Evolutionary conservation across 2,888 invertebrate genomes (phyloP), one percentile per base, ranked within the genome.

Genomic region (Dascillus cervinus): DNA sequence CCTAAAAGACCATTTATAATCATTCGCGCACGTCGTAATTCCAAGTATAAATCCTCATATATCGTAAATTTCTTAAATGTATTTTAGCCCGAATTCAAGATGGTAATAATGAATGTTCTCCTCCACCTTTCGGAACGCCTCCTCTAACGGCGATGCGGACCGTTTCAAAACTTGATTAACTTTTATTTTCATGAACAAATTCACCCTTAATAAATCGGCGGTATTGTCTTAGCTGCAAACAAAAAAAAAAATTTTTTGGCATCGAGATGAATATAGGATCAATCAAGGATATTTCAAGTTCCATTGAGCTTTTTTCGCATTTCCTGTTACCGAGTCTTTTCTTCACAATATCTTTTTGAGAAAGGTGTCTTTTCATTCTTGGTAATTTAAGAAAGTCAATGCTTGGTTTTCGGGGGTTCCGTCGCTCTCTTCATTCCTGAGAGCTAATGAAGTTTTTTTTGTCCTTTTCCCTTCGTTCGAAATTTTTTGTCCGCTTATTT

Each of bases 41-140:
- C 43, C 41, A 23, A 25, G 40, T 39, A 49, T 49, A 49, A 49
- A 47, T 47, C 44, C 41, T 44, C 42, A 46, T 47, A 42, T 43
- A 47, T 47, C 43, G 47, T 47, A 44, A 47, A 46, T 49, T 44
- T 46, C 43, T 41, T 44, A 46, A 47, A 47, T 41, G 44, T 44
- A 46, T 43, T 40, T 42, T 34, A 31, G 35, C 35, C 15, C 21
- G 32, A 32, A 36, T 32, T 36, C 32, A 28, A 32, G 32, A 32
- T 31, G 36, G 36, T 32, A 36, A 36, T 36, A 36, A 36, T 36
- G 36, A 36, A 36, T 31, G 32, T 36, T 36, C 36, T 29, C 17
- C 30, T 35, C 14, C 30, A 13, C n/a, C n/a, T 17, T 17, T 17
- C 20, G 15, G 36, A 22, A 26, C 37, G 32, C 29, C 5, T 26